Evolutionary conservation across 2,888 invertebrate species (phyloP).

Genomic region (Drosophila dives): DNA sequence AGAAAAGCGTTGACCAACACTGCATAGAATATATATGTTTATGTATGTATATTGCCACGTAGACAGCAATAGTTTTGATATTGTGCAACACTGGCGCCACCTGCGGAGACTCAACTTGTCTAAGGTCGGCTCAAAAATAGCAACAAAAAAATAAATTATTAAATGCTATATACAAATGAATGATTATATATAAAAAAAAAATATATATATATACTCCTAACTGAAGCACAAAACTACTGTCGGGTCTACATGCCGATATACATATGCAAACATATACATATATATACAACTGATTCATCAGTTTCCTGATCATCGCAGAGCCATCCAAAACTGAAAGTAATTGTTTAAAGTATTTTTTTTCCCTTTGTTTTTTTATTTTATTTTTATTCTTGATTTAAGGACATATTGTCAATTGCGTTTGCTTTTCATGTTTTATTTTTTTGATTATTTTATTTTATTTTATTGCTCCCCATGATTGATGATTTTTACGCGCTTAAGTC

Average conservation of each 20-base stretch:
- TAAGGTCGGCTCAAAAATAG: constrained; percentile 69
- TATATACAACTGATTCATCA: constrained; percentile 16
- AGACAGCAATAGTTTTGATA: constrained; percentile 34
- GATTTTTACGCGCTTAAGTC: constrained; percentile 69
- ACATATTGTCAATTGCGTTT: constrained; percentile 47
- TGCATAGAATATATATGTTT: not conserved
- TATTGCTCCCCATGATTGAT: constrained; percentile 56
- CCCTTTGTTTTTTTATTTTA: constrained; percentile 23
- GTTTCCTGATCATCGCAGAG: constrained; percentile 23
- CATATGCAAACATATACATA: not conserved
- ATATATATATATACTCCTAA: not conserved
- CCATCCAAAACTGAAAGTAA: constrained; percentile 47
- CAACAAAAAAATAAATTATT: not conserved
- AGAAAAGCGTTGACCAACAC: constrained; percentile 18
- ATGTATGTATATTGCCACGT: constrained; percentile 12
- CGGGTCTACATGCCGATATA: constrained; percentile 12
- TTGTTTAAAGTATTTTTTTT: constrained; percentile 56
- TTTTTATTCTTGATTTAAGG: constrained; percentile 36
- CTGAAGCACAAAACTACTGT: constrained; percentile 39
- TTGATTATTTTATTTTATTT: constrained; percentile 18
- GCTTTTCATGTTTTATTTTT: constrained; percentile 57
- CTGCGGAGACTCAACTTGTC: constrained; percentile 83
- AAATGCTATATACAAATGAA: constrained; percentile 1
- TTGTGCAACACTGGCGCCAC: constrained; percentile 61
- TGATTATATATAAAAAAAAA: constrained; percentile 1